Evolutionary conservation across 2,113 vertebrate genomes (phyloP).

Genomic region (Perca schrenkii): DNA sequence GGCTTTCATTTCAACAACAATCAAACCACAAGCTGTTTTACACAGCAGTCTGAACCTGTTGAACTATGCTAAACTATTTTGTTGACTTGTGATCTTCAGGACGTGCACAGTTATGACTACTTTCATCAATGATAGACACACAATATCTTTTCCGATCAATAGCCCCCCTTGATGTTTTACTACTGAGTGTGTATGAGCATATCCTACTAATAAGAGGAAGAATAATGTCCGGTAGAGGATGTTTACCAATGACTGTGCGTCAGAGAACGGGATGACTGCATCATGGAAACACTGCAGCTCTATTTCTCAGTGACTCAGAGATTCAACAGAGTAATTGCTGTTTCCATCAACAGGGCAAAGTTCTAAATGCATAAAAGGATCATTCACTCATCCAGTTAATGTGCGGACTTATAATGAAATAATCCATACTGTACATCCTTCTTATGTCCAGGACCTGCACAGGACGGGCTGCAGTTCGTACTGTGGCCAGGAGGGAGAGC

Average conservation of each 20-base stretch:
- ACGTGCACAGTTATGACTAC: not conserved
- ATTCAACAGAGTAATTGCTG: slow-evolving; percentile 30
- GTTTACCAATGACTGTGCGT: slow-evolving; percentile 66
- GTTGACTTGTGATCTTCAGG: not conserved
- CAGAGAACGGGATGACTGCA: slow-evolving; percentile 32
- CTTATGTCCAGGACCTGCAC: slow-evolving; percentile 78
- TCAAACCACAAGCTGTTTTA: not conserved
- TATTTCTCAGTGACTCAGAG: slow-evolving; percentile 32
- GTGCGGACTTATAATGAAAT: not conserved
- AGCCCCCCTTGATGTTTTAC: not conserved
- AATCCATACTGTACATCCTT: not conserved
- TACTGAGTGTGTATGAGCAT: not conserved
- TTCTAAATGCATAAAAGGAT: slow-evolving; percentile 5
- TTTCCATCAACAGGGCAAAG: slow-evolving; percentile 40
- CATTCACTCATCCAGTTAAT: not conserved
- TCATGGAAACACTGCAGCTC: slow-evolving; percentile 61
- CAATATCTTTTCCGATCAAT: not conserved
- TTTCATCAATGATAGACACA: not conserved
- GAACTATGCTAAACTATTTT: not conserved
- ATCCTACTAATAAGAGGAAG: not conserved
- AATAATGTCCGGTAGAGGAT: slow-evolving; percentile 39
- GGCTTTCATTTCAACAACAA: not conserved
- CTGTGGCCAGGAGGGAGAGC: slow-evolving; percentile 81
- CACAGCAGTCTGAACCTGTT: not conserved
- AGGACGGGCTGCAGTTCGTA: slow-evolving; percentile 81